phyloP scores from a whole-genome alignment of 92 coral and sea anemone genomes.

The Parazoanthus swiftii region DNA sequence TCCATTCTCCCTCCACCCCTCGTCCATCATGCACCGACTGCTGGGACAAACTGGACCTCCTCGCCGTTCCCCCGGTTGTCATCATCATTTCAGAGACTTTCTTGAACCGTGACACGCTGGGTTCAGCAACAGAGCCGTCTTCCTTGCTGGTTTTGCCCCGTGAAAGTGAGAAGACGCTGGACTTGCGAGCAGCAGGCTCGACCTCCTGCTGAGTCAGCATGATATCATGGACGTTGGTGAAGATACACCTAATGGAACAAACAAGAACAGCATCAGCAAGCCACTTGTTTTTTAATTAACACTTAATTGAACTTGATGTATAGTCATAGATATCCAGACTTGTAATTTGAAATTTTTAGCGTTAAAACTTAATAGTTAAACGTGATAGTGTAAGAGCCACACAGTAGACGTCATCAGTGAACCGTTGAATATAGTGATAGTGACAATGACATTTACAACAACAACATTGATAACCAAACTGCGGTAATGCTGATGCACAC shows the following conservation, averaged over 20 bases:
- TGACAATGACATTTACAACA: neutral
- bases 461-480: too few relatives aligned
- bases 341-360: too few relatives aligned
- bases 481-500: too few relatives aligned
- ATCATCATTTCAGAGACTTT: conserved; percentile 61
- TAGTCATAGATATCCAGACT: too few relatives aligned
- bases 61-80: conserved; percentile 25
- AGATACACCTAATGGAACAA: conserved; percentile 60
- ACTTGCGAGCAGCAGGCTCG: conserved; percentile 39
- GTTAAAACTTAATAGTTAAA: too few relatives aligned
- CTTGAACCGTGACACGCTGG: conserved; percentile 37
- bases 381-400: too few relatives aligned
- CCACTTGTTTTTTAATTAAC: neutral
- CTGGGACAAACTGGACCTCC: conserved; percentile 42
- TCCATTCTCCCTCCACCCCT: conserved; percentile 72
- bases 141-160: conserved; percentile 29
- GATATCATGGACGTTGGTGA: conserved; percentile 69
- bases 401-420: too few relatives aligned
- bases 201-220: conserved; percentile 64
- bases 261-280: neutral
- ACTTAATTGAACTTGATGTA: too few relatives aligned
- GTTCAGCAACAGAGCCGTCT: conserved; percentile 20
- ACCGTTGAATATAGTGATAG: neutral
- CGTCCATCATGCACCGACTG: conserved; percentile 54
- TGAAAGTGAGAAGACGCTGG: conserved; percentile 47